Evolutionary conservation across 2,888 invertebrate genomes (phyloP), one percentile per base, ranked within the genome.

Genomic region (Auanema sp.): DNA sequence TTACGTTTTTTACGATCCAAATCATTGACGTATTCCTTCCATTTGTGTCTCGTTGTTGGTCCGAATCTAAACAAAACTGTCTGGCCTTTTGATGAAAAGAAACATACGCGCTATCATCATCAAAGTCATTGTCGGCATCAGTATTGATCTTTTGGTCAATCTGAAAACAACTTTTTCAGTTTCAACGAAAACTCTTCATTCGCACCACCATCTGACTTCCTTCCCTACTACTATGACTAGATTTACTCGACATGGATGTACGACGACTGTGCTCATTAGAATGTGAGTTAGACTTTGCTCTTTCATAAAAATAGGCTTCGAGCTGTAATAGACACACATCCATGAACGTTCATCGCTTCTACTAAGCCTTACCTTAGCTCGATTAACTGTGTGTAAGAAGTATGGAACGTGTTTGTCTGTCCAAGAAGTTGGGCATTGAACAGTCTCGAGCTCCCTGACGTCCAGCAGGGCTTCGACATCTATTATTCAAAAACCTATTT

Each of bases 401-500:
- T 98, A 99, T 72, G 94, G 93, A 81, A 98, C 97, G 58, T 96
- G 93, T 86, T 94, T 96, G 74, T 93, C 93, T 67, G 98, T 99
- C 98, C 98, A 98, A 18, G 97, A 97, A 66, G 97, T 97, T 12
- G 94, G 94, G 74, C 94, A 94, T 84, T 91, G 90, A 71, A 95
- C 87, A 18, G 96, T 94, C 70, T 93, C 91, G 90, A 98, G 91
- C 87, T 96, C 95, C 73, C 91, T 91, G 49, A 98, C 94, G 85
- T 95, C 93, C 92, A 98, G 94, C 83, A 99, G 97, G 70, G 96
- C 93, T 75, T 96, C 96, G 84, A 98, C 95, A 87, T 98, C 90
- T 89, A 84, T 16, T 85, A 84, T 69, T 43, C 14, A 14, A n/a
- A 16, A 14, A 21, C 14, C 4, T 10, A 23, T 50, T 8, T 50